Conservation (phyloP, 2,888 invertebrate genomes). For the Chaitophorus viminalis region DNA sequence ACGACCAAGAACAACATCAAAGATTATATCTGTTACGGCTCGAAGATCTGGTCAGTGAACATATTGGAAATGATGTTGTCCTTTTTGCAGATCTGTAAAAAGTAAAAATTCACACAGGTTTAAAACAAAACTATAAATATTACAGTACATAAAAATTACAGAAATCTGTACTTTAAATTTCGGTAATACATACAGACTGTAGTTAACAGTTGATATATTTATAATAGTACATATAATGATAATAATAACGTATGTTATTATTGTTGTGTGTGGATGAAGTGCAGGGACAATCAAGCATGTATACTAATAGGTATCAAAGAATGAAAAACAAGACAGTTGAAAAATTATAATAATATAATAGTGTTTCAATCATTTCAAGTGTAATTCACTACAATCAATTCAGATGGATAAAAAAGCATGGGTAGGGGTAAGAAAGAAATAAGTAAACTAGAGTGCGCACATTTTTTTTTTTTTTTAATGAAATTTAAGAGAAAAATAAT, state of each 20-base stretch:
- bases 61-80: slow-evolving; percentile 68
- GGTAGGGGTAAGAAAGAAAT: slow-evolving; percentile 35
- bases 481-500: background rate
- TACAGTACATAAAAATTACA: background rate
- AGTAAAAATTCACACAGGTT: background rate
- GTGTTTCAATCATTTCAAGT: slow-evolving; percentile 1
- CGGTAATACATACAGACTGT: background rate
- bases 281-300: slow-evolving; percentile 44
- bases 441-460: slow-evolving; percentile 11
- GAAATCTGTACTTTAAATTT: background rate
- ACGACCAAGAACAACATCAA: slow-evolving; percentile 61
- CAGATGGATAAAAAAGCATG: slow-evolving; percentile 39
- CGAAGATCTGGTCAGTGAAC: slow-evolving; percentile 40
- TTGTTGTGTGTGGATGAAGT: slow-evolving; percentile 2
- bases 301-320: slow-evolving; percentile 38
- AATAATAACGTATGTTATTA: slow-evolving; percentile 3
- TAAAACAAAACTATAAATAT: background rate
- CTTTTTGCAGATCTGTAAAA: slow-evolving; percentile 69
- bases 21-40: slow-evolving; percentile 53
- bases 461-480: slow-evolving; percentile 12
- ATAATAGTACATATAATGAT: background rate
- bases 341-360: slow-evolving; percentile 33
- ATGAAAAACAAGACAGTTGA: slow-evolving; percentile 35
- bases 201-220: background rate
- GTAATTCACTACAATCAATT: slow-evolving; percentile 40